phyloP scores from a whole-genome alignment of 1,140 invertebrate species.

The Neuroterus valhalla region DNA sequence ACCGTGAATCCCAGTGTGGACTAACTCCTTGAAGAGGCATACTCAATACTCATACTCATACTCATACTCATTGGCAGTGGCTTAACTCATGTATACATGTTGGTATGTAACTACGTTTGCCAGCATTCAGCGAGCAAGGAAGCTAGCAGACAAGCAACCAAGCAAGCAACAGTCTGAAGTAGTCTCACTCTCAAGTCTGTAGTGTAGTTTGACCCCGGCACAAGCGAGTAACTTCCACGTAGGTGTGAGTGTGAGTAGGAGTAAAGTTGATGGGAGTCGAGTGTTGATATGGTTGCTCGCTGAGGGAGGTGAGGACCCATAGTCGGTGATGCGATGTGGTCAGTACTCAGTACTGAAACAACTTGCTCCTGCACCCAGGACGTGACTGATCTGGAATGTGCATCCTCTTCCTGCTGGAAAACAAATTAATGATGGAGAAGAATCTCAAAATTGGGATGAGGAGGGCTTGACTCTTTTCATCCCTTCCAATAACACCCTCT shows the following conservation, averaged over 20 bases:
- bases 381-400: conserved; percentile 11
- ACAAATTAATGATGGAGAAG: too few species aligned
- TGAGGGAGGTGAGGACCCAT: conserved; percentile 17
- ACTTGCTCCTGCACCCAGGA: conserved; percentile 18
- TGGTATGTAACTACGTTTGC: conserved; percentile 20
- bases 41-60: background rate
- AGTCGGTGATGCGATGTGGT: conserved; percentile 21
- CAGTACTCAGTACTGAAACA: conserved; percentile 23
- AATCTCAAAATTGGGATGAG: too few species aligned
- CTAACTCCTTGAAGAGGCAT: conserved; percentile 26
- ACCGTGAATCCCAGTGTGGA: conserved; percentile 22
- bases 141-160: background rate
- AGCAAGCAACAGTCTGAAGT: background rate
- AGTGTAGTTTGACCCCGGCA: conserved; percentile 24
- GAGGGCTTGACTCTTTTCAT: too few species aligned
- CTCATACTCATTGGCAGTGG: background rate
- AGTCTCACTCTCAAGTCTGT: too few species aligned
- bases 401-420: background rate
- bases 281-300: conserved; percentile 28
- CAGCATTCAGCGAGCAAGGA: too few species aligned
- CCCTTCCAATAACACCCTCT: too few species aligned
- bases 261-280: conserved; percentile 16
- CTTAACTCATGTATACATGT: background rate
- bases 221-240: conserved; percentile 34
- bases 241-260: conserved; percentile 49